Base-by-base conservation (phyloP, 2,888 invertebrate genomes). In the Anorthoa munda region DNA sequence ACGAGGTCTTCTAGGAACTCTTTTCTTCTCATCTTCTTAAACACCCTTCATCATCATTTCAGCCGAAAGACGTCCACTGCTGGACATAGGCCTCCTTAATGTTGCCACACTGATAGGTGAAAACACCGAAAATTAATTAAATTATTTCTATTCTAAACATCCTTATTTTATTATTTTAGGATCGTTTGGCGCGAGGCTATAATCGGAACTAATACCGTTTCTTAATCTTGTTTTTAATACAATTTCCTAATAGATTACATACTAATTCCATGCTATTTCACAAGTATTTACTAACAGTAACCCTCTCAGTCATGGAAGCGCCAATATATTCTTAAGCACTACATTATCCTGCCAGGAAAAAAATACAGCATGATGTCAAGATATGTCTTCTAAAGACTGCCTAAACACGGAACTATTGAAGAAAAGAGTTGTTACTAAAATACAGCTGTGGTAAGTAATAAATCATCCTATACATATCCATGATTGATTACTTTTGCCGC, bases 381-480 rank as follows among this genome's bases (percentile, higher is more conserved):
- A 66, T 65, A 55, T 9, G 9, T 39, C 21, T 60, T 17, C 15
- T 7, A 15, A 69, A 58, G 66, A 66, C 65, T 13, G 18, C 55
- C 51, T 53, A 73, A 81, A 81, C 79, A 88, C 85, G 86, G 78
- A 87, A 88, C 48, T 85, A 75, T 76, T 67, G 86, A 92, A 90
- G 89, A 91, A 92, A 93, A 91, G 93, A 92, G 92, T 93, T 92
- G 89, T 90, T 88, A 89, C 87, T 88, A 87, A 87, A 89, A 88
- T 86, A 84, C 92, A 93, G 91, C 93, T 92, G 93, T 91, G 92
- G 86, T 89, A 76, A 83, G 89, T 87, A 90, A 93, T 94, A 93
- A 93, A 94, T 94, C 94, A 94, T 92, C 87, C 90, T 90, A 90
- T 91, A 91, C 89, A 90, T 91, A 90, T 90, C 86, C 88, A 83